Evolutionary conservation across 2,797 vertebrate genomes (phyloP), one percentile per base, ranked within the genome.

Genomic region (Xenops minutus): DNA sequence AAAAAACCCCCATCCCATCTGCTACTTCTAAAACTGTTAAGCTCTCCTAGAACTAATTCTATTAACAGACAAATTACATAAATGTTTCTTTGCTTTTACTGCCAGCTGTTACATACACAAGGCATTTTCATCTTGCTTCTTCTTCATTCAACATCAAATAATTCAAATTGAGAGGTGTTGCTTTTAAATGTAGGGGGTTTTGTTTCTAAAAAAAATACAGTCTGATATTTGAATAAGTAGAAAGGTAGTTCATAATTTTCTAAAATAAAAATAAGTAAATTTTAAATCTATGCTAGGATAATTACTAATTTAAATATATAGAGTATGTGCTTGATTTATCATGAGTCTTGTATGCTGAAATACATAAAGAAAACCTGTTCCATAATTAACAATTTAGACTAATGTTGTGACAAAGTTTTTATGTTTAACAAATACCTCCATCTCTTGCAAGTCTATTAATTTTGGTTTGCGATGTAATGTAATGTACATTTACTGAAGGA

Each of bases 401-500:
- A 37, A 19, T 46, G 30, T 1, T 49, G 8, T 15, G 75, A 80
- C 8, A 69, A 58, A 58, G 7, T 9, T 66, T 76, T 77, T 41
- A 32, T 34, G 19, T 44, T 69, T 88, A 58, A 61, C 22, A 61
- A 56, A 41, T 24, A 85, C 12, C 2, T 6, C 2, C 4, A 54
- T 16, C 10, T 69, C 36, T 80, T 56, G 46, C 72, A 79, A 37
- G 3, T 37, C 18, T 21, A 10, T 27, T 56, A 2, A 58, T 59
- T 88, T 93, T 49, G 29, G 75, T 27, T 39, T 76, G 12, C 17
- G 27, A 43, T 23, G 12, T 20, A 30, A 43, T 23, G 6, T 36
- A 52, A 49, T 2, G 1, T 15, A 52, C 6, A 5, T 6, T 5
- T 2, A 37, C 9, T 39, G 24, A 2, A 26, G 27, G 27, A 79